Conservation (phyloP, 1,140 invertebrate species). For the Parapsyche elsis region DNA sequence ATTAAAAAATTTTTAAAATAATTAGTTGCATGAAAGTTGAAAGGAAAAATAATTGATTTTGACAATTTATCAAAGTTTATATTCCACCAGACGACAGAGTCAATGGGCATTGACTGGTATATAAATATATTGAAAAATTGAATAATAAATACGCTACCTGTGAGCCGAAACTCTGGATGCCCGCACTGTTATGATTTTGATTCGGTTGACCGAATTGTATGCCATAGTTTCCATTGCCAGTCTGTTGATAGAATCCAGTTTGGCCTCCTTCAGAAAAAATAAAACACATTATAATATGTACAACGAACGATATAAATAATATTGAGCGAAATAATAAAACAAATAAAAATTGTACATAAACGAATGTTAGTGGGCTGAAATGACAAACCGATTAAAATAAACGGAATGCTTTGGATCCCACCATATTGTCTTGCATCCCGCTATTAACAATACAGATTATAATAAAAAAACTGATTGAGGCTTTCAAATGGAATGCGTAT, state of each 20-base stretch:
- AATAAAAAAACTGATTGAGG: constrained; percentile 10
- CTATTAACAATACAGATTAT: constrained; percentile 24
- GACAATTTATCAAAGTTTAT: no score
- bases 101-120: not conserved
- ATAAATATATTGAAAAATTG: not conserved
- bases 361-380: constrained; percentile 42
- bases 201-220: constrained; percentile 53
- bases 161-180: constrained; percentile 50
- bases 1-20: no score
- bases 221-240: constrained; percentile 52
- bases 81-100: not conserved
- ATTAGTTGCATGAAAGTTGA: no score
- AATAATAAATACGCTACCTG: constrained; percentile 42
- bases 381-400: constrained; percentile 7
- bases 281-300: not conserved
- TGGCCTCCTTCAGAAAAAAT: constrained; percentile 45
- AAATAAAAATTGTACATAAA: not conserved
- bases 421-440: constrained; percentile 22
- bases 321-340: not conserved
- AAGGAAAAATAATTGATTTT: no score
- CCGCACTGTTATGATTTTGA: constrained; percentile 52
- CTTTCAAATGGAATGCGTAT: constrained; percentile 34
- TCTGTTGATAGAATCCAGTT: constrained; percentile 54
- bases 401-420: constrained; percentile 35
- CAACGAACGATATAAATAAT: not conserved